phyloP scores from a whole-genome alignment of 2,113 vertebrate species.

The Andinoacara biseriatus region DNA sequence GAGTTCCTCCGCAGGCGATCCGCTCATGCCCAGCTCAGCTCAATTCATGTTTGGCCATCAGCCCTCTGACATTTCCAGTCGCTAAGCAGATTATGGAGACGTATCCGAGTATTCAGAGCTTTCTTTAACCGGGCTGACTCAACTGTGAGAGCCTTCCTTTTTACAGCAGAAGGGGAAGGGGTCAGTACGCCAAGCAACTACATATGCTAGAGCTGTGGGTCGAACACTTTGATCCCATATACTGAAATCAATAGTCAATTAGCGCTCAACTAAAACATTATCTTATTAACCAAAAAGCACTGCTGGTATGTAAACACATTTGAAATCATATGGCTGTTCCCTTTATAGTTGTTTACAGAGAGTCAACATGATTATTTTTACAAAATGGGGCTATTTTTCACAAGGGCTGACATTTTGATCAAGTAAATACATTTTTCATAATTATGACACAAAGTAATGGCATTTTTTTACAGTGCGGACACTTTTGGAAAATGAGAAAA shows the following conservation, averaged over 20 bases:
- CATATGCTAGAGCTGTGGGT: background rate
- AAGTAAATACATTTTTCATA: no score
- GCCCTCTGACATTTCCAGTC: slow-evolving; percentile 34
- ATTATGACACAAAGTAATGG: no score
- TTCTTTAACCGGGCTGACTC: background rate
- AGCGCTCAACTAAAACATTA: no score
- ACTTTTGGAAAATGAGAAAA: background rate
- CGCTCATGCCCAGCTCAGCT: slow-evolving; percentile 27
- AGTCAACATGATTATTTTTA: background rate
- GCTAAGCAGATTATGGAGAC: slow-evolving; percentile 40
- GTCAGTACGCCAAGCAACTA: background rate
- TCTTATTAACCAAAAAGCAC: no score
- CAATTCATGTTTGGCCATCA: background rate
- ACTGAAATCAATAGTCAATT: background rate
- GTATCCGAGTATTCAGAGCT: slow-evolving; percentile 16
- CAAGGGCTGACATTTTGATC: no score
- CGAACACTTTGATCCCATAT: background rate
- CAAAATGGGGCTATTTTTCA: no score
- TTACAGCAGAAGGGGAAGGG: background rate
- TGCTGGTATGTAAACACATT: no score
- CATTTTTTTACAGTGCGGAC: background rate
- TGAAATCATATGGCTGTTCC: no score
- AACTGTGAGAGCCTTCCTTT: background rate
- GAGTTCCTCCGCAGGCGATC: background rate
- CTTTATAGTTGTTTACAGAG: background rate